Evolutionary conservation across 2,113 vertebrate species (phyloP).

Genomic region (Vulpes ferrilata): DNA sequence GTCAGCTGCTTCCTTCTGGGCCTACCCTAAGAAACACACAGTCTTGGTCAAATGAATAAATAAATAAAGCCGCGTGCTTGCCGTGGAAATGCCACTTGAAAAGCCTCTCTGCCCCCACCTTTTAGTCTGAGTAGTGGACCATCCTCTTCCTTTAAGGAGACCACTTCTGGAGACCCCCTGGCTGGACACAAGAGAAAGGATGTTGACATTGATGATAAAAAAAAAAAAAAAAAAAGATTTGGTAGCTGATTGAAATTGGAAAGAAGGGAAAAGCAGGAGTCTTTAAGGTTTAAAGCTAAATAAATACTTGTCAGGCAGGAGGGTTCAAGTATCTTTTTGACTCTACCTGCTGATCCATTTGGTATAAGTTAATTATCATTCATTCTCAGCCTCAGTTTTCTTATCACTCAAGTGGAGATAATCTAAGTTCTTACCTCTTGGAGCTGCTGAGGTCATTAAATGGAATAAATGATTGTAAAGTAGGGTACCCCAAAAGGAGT

Average conservation of each 20-base stretch:
- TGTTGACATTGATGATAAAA: background rate
- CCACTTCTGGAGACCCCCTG: background rate
- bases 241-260: conserved; percentile 19
- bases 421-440: background rate
- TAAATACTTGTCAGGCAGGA: background rate
- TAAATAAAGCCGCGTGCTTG: background rate
- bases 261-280: background rate
- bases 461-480: background rate
- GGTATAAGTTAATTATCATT: background rate
- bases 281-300: conserved; percentile 44
- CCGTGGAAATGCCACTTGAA: background rate
- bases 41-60: background rate
- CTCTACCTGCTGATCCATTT: background rate
- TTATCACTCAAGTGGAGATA: background rate
- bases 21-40: background rate
- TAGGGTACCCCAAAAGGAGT: background rate
- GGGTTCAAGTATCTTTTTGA: background rate
- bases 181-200: background rate
- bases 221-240: background rate
- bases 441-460: background rate
- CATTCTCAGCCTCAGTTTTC: conserved; percentile 10
- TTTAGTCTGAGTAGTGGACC: background rate
- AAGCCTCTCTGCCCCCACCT: background rate
- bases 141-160: background rate
- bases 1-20: background rate